Percentiles rank a stretch among this genome's conserved stretches.
Conservation (phyloP, 2,113 vertebrate species). For the Scolopax mira region DNA sequence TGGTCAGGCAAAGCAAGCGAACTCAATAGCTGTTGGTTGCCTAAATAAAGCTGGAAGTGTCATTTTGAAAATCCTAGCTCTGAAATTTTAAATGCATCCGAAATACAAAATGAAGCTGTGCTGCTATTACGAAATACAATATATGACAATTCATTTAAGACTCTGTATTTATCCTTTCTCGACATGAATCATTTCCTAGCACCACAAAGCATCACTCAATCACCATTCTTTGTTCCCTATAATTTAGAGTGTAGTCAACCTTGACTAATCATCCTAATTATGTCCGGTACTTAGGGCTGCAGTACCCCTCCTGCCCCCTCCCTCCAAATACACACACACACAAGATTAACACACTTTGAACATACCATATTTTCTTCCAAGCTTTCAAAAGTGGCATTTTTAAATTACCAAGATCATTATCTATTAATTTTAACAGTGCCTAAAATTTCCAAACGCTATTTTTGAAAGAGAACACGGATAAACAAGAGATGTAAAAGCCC, state of each 20-base stretch:
- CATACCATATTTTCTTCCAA: not conserved
- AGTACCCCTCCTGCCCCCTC: not conserved
- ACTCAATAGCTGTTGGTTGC: not conserved
- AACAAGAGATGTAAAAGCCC: not conserved
- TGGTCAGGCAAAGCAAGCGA: not conserved
- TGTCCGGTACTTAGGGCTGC: not conserved
- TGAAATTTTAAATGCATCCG: not conserved
- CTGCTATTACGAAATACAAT: not conserved
- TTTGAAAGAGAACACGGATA: not conserved
- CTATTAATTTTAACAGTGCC: not conserved
- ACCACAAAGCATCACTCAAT: not conserved
- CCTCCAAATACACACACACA: not conserved
- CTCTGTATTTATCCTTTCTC: not conserved
- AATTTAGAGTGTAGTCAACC: not conserved
- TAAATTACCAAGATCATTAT: not conserved
- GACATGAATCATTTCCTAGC: not conserved
- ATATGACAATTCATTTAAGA: not conserved
- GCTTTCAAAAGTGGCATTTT: not conserved
- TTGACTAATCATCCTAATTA: slow-evolving; percentile 7
- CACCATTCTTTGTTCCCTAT: not conserved
- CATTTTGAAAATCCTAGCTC: not conserved
- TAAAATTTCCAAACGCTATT: not conserved
- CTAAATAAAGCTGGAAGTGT: not conserved
- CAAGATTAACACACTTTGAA: not conserved
- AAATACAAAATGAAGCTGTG: not conserved